Evolutionary conservation across 2,113 vertebrate genomes (phyloP).

Genomic region (Podilymbus podiceps): DNA sequence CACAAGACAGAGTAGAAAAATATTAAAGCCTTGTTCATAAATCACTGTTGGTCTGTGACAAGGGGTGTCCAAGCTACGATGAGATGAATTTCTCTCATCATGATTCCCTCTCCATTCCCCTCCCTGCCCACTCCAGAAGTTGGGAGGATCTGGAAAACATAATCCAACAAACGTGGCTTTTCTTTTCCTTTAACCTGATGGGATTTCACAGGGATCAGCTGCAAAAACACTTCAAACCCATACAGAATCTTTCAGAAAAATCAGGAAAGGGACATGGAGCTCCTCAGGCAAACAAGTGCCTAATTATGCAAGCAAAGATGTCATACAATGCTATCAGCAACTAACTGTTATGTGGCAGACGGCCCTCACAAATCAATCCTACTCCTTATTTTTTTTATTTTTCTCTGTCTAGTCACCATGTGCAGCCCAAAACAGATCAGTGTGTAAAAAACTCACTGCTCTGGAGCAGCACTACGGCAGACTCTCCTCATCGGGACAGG

Average conservation of each 20-base stretch:
- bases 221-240: constrained; percentile 41
- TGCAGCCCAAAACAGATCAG: background rate
- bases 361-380: background rate
- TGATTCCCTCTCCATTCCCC: background rate
- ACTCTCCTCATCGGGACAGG: background rate
- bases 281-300: background rate
- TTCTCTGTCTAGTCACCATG: background rate
- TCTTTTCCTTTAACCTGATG: background rate
- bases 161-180: constrained; percentile 43
- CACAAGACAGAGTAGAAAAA: background rate
- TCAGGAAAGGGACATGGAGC: accelerated
- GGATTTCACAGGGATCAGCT: constrained; percentile 32
- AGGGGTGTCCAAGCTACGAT: background rate
- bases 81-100: background rate
- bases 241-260: background rate
- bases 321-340: background rate
- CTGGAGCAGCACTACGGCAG: background rate
- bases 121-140: background rate
- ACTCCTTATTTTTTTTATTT: background rate
- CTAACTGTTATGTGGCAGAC: background rate
- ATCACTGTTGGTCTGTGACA: background rate
- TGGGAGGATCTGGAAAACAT: constrained; percentile 23
- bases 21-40: background rate
- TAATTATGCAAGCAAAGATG: background rate
- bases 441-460: background rate